These are phyloP conservation scores for Meganola albula DNA, from an alignment of 2,888 invertebrate species.

Conservation along the genomic window DNA sequence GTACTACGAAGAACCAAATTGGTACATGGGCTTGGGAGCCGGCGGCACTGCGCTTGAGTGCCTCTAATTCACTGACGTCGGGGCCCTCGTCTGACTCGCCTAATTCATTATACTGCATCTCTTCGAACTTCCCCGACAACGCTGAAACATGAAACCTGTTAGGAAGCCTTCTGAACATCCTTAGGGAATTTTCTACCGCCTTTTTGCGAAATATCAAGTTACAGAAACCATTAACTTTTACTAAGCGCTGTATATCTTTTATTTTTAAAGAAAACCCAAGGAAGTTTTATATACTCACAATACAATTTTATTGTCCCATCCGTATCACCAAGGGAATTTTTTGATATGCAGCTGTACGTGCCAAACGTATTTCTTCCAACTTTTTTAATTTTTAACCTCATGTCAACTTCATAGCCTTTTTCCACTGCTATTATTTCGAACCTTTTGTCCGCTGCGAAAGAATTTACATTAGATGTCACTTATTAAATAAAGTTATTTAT, in stretches of 20 bases:
- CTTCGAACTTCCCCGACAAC: constrained; percentile 67
- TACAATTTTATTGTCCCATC: constrained; percentile 85
- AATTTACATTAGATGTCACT: constrained; percentile 5
- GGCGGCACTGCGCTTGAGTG: constrained; percentile 57
- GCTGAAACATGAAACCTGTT: constrained; percentile 48
- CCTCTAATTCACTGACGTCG: constrained; percentile 67
- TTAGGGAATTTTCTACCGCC: constrained; percentile 21
- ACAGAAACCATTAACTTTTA: constrained; percentile 47
- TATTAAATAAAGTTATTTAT: neutral
- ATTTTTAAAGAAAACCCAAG: neutral
- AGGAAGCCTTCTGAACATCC: constrained; percentile 28
- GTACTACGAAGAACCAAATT: constrained; percentile 40
- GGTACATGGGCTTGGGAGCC: constrained; percentile 31
- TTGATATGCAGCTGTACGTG: constrained; percentile 84
- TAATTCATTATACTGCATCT: constrained; percentile 69
- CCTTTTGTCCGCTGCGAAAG: constrained; percentile 66
- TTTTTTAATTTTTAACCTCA: constrained; percentile 82
- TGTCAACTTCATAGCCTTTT: constrained; percentile 83
- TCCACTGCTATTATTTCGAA: constrained; percentile 73
- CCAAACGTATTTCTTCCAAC: constrained; percentile 80
- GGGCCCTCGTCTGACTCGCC: constrained; percentile 61
- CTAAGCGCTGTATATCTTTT: constrained; percentile 26
- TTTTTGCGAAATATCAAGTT: constrained; percentile 44
- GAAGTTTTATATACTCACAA: constrained; percentile 74
- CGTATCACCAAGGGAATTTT: constrained; percentile 85